These are phyloP conservation scores for Stercorarius parasiticus DNA, from an alignment of 2,113 vertebrate species.

Conservation along the genomic window DNA sequence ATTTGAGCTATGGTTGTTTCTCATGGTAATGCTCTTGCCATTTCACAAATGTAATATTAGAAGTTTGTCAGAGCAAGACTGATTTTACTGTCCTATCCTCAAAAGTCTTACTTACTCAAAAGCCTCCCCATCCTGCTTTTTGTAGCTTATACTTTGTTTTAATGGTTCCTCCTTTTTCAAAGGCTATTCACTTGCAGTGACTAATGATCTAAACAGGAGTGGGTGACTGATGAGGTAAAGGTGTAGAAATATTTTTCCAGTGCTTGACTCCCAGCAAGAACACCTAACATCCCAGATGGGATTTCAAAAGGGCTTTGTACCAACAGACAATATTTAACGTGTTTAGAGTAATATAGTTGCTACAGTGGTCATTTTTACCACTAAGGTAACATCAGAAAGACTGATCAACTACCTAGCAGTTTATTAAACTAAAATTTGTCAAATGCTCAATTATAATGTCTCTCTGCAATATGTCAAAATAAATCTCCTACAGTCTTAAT, in stretches of 20 bases:
- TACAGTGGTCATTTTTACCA: neutral
- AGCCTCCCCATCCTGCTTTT: neutral
- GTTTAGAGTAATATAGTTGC: neutral
- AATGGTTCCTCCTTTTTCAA: neutral
- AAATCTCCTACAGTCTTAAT: neutral
- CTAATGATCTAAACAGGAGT: neutral
- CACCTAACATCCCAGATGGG: neutral
- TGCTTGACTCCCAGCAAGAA: neutral
- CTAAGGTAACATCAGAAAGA: neutral
- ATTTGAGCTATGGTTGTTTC: neutral
- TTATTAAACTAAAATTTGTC: neutral
- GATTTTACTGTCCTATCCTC: neutral
- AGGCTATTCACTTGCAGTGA: neutral
- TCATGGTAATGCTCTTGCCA: neutral
- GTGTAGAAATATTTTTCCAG: neutral
- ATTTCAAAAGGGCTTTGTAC: neutral
- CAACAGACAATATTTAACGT: neutral
- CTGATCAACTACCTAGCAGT: neutral
- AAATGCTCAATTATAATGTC: neutral
- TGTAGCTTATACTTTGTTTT: neutral
- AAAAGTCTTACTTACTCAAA: neutral
- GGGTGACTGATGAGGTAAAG: neutral
- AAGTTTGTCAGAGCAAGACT: neutral
- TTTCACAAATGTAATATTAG: neutral
- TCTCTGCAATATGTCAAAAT: neutral